Conservation (phyloP, 2,113 vertebrate species). For the Thymallus thymallus region DNA sequence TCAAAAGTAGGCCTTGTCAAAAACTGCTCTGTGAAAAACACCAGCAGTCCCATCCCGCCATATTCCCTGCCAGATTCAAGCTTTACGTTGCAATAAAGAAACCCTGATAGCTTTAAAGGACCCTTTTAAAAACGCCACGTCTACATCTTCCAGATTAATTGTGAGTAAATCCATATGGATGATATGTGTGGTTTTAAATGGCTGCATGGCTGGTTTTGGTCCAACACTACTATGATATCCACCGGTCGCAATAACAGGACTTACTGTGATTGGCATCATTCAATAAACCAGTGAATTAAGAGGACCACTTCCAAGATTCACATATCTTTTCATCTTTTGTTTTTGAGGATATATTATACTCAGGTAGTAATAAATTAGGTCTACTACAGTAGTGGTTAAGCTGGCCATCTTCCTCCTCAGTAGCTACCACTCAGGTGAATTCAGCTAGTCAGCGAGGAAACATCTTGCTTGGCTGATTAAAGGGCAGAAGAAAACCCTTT, state of each 20-base stretch:
- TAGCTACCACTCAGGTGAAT: background rate
- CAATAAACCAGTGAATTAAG: background rate
- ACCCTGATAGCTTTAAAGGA: background rate
- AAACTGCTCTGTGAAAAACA: constrained; percentile 9
- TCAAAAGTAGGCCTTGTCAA: background rate
- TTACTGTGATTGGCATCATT: background rate
- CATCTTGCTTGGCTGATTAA: constrained; percentile 17
- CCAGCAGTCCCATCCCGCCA: background rate
- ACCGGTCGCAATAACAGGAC: background rate
- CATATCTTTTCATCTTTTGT: background rate
- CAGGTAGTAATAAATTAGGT: background rate
- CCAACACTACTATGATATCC: background rate
- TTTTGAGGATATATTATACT: background rate
- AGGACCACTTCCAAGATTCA: background rate
- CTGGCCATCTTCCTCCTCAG: background rate
- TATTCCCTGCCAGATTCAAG: constrained; percentile 11
- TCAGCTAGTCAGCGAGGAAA: background rate
- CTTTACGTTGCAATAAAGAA: background rate
- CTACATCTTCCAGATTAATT: constrained; percentile 13
- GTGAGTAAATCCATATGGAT: background rate
- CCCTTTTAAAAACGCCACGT: background rate
- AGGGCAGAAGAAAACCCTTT: constrained; percentile 6
- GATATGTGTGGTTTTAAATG: constrained; percentile 3
- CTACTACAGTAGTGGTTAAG: background rate
- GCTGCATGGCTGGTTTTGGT: background rate